Evolutionary conservation across 2,888 invertebrate genomes (phyloP).

Genomic region (Aphodius granarius): DNA sequence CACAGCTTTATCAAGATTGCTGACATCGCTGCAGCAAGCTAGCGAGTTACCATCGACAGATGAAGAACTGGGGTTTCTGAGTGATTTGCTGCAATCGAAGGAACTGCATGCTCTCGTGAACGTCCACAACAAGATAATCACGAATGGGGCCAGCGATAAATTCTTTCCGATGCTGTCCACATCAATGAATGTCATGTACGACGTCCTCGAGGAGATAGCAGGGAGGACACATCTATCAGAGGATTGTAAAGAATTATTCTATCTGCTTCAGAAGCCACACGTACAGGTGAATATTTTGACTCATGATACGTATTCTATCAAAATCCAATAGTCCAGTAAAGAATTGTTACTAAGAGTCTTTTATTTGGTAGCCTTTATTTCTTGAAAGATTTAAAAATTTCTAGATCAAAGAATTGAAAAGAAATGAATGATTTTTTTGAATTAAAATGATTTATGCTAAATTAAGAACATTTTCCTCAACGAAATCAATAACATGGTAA

Average conservation of each 20-base stretch:
- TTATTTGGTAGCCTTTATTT: no score
- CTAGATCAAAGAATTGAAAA: no score
- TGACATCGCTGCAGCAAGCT: constrained; percentile 81
- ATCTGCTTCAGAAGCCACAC: constrained; percentile 81
- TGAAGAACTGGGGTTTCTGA: constrained; percentile 84
- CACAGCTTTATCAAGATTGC: constrained; percentile 76
- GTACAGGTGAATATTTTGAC: constrained; percentile 66
- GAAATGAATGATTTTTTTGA: no score
- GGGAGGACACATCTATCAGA: constrained; percentile 68
- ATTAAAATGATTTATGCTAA: no score
- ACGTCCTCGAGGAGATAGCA: constrained; percentile 78
- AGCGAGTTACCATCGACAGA: constrained; percentile 72
- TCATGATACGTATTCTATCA: background rate
- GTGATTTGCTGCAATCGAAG: constrained; percentile 80
- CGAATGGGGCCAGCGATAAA: constrained; percentile 81
- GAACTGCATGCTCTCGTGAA: constrained; percentile 88
- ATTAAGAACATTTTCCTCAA: background rate
- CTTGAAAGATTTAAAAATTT: no score
- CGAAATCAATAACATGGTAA: background rate
- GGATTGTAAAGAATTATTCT: constrained; percentile 78
- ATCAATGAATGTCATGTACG: constrained; percentile 76
- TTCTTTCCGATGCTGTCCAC: constrained; percentile 83
- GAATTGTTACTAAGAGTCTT: no score
- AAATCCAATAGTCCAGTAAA: constrained; percentile 20
- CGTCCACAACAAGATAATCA: constrained; percentile 86